Conservation (phyloP, 2,113 vertebrate genomes). For the Melanotaenia duboulayi region DNA sequence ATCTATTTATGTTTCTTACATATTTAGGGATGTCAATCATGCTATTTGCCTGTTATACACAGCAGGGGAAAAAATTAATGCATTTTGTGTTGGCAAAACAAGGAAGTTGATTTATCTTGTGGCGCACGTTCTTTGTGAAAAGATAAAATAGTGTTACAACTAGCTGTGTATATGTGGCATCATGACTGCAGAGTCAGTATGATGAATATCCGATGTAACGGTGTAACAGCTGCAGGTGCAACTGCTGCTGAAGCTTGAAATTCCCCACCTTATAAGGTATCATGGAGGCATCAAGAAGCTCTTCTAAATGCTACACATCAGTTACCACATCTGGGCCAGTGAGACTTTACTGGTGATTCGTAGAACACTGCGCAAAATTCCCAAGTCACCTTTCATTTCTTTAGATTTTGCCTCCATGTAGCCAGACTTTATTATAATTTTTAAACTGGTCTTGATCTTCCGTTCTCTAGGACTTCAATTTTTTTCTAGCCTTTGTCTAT, state of each 20-base stretch:
- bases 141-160: constrained; percentile 18
- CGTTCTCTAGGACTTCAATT: too few species aligned
- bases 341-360: constrained; percentile 3
- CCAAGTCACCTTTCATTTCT: too few species aligned
- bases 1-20: not conserved
- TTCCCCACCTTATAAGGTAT: constrained; percentile 52
- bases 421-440: too few species aligned
- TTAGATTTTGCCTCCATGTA: too few species aligned
- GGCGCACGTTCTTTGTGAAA: not conserved
- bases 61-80: not conserved
- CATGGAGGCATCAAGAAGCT: constrained; percentile 31
- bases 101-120: constrained; percentile 11
- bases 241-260: constrained; percentile 42
- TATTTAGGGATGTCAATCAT: constrained; percentile 20
- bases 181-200: not conserved
- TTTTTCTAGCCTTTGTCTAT: too few species aligned
- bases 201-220: constrained; percentile 7
- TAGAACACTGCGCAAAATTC: too few species aligned
- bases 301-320: constrained; percentile 47
- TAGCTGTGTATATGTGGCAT: not conserved
- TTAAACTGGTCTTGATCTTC: too few species aligned
- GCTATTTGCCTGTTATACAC: not conserved
- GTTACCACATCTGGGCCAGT: constrained; percentile 4
- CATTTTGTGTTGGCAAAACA: not conserved
- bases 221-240: constrained; percentile 50